phyloP scores from a whole-genome alignment of 2,113 vertebrate species.

The Leptocoma aspasia region DNA sequence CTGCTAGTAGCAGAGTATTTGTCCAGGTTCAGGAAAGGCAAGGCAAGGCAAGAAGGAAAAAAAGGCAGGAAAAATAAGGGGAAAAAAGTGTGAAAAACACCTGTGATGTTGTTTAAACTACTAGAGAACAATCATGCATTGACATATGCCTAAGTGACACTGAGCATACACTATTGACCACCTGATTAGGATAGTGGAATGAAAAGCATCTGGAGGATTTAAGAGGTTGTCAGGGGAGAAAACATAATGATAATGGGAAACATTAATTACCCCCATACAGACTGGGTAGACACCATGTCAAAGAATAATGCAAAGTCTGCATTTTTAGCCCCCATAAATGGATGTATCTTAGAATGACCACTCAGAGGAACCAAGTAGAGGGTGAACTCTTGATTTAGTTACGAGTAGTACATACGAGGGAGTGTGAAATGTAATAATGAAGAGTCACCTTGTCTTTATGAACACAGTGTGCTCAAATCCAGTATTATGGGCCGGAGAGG shows the following conservation, averaged over 20 bases:
- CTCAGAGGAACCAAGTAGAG: not conserved
- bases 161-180: not conserved
- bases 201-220: conserved; percentile 12
- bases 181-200: not conserved
- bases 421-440: not conserved
- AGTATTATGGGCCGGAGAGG: not conserved
- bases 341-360: conserved; percentile 24
- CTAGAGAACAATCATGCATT: not conserved
- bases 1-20: not conserved
- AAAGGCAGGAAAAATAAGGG: fast-evolving
- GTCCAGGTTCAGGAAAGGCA: not conserved
- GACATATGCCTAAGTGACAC: not conserved
- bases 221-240: not conserved
- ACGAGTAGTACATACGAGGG: not conserved
- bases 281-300: not conserved
- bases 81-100: no score
- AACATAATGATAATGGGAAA: not conserved
- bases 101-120: not conserved
- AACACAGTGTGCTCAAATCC: not conserved
- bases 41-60: not conserved
- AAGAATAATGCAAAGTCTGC: conserved; percentile 2
- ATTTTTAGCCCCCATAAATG: conserved; percentile 25
- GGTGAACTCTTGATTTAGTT: not conserved
- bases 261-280: not conserved
- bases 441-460: not conserved